These are phyloP conservation scores for Tetraneura akinire DNA, from an alignment of 1,140 invertebrate genomes.

Conservation along the genomic window DNA sequence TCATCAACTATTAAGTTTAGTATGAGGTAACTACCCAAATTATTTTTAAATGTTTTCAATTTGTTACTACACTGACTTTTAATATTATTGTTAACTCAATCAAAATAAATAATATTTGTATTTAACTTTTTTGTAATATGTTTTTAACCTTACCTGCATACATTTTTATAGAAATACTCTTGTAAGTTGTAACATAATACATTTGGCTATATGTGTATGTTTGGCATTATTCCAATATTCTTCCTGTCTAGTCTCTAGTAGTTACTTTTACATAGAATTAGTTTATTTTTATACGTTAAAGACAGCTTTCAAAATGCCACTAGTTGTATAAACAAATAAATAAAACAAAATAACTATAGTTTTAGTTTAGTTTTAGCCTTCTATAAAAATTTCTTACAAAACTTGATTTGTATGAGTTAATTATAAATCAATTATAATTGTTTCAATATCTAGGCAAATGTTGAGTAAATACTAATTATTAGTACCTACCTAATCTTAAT, in stretches of 20 bases:
- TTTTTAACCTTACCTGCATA: constrained; percentile 7
- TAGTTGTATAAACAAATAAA: background rate
- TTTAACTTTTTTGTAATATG: no score
- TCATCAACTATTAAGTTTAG: no score
- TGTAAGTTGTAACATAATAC: constrained; percentile 49
- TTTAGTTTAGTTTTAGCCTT: background rate
- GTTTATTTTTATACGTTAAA: constrained; percentile 44
- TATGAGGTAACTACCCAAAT: no score
- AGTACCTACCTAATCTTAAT: no score
- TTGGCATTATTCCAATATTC: constrained; percentile 16
- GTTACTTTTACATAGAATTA: background rate
- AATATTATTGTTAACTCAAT: no score
- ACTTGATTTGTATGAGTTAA: no score
- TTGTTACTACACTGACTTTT: no score
- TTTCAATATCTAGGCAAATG: no score
- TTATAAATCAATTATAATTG: no score
- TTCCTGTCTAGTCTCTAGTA: constrained; percentile 7
- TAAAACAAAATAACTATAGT: background rate
- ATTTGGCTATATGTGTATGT: constrained; percentile 24
- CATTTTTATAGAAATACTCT: background rate
- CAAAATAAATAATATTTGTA: no score
- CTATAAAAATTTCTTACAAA: background rate
- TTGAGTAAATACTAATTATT: no score
- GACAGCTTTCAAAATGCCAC: constrained; percentile 34
- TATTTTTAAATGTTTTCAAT: no score